Percentiles rank a stretch among this genome's conserved stretches.
These are phyloP conservation scores for Echeneis naucrates DNA, from an alignment of 2,797 vertebrate genomes.

Conservation along the genomic window DNA sequence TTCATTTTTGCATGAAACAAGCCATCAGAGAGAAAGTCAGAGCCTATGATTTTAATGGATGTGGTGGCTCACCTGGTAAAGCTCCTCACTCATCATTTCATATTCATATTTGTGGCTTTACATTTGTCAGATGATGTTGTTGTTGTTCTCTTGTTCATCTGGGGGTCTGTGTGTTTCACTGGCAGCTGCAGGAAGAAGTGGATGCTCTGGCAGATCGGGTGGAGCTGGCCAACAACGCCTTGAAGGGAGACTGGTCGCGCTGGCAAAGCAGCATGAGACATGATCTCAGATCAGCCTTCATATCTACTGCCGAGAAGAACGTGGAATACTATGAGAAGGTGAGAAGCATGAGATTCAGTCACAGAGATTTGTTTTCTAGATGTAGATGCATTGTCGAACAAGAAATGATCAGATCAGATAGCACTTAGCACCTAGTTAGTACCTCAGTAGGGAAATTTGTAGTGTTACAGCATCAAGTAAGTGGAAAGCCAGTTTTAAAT, in stretches of 20 bases:
- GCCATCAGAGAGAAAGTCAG: not conserved
- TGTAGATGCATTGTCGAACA: not conserved
- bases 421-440: too few species aligned
- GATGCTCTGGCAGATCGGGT: conserved; percentile 90
- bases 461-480: too few species aligned
- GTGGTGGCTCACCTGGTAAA: too few species aligned
- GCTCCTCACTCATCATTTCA: not conserved
- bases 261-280: conserved; percentile 90
- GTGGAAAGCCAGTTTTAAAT: too few species aligned
- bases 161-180: conserved; percentile 15
- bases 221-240: conserved; percentile 90
- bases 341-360: conserved; percentile 49
- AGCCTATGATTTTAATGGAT: not conserved
- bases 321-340: conserved; percentile 94
- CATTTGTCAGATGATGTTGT: not conserved
- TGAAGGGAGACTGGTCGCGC: conserved; percentile 92
- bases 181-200: conserved; percentile 91
- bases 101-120: not conserved
- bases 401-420: too few species aligned
- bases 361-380: not conserved
- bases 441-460: too few species aligned
- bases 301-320: conserved; percentile 88
- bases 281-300: conserved; percentile 89
- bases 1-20: too few species aligned
- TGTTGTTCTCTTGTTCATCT: not conserved